Percentiles rank a stretch among this genome's conserved stretches.
These are phyloP conservation scores for Thera britannica DNA, from an alignment of 2,888 invertebrate genomes.

Conservation along the genomic window DNA sequence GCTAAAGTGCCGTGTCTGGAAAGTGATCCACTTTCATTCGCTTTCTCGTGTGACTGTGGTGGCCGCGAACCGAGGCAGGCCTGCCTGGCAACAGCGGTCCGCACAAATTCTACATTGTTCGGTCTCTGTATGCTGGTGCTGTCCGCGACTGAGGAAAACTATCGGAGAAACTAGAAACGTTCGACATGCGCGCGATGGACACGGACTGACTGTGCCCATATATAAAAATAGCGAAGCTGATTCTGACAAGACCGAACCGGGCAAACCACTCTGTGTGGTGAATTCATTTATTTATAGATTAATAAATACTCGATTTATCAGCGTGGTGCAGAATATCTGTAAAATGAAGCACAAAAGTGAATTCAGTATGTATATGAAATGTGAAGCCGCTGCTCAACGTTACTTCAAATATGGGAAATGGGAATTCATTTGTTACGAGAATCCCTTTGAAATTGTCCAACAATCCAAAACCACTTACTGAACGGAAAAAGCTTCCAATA, in stretches of 20 bases:
- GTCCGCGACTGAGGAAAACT: constrained; percentile 17
- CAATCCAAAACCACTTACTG: constrained; percentile 32
- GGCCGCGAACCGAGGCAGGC: constrained; percentile 44
- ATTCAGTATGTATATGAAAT: constrained; percentile 5
- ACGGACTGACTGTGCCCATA: constrained; percentile 2
- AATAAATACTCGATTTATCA: background rate
- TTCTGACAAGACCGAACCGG: constrained; percentile 1
- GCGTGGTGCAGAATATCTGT: background rate
- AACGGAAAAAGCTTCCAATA: constrained; percentile 38
- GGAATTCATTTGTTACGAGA: constrained; percentile 21
- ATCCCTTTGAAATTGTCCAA: constrained; percentile 27
- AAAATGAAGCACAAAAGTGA: constrained; percentile 6
- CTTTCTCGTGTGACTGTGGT: constrained; percentile 64
- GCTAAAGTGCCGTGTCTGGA: constrained; percentile 51
- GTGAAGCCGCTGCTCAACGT: constrained; percentile 6
- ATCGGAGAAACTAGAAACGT: constrained; percentile 17
- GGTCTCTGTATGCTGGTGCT: constrained; percentile 19
- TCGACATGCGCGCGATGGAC: constrained; percentile 4
- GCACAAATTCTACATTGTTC: constrained; percentile 22
- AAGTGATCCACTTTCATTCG: constrained; percentile 74
- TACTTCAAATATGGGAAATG: constrained; percentile 19
- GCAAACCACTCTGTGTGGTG: constrained; percentile 8
- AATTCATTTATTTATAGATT: constrained; percentile 6
- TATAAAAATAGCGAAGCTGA: background rate
- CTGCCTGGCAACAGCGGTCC: constrained; percentile 32